Conservation (phyloP, 1,140 invertebrate species). For the Bombus pascuorum region DNA sequence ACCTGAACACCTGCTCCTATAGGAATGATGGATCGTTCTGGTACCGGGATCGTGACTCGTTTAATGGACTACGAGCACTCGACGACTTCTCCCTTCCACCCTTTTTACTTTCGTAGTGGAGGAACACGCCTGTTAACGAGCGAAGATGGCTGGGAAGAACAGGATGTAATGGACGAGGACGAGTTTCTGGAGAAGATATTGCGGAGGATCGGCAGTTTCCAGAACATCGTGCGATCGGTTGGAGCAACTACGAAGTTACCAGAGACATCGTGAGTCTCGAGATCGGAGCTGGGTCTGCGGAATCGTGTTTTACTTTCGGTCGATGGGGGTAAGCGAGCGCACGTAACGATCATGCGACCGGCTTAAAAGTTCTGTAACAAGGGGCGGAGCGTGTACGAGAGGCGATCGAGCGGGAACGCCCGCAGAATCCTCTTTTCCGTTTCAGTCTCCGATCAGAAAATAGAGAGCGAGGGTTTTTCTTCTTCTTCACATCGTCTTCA, state of each 20-base stretch:
- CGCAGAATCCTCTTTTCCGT: slow-evolving; percentile 14
- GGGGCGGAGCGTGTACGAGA: slow-evolving; percentile 23
- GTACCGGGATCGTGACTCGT: slow-evolving; percentile 31
- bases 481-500: background rate
- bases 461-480: background rate
- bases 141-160: too few species aligned
- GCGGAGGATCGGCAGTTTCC: background rate
- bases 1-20: slow-evolving; percentile 22
- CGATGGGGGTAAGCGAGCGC: slow-evolving; percentile 33
- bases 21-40: slow-evolving; percentile 35
- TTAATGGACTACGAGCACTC: background rate
- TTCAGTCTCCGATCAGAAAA: background rate
- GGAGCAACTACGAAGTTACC: background rate
- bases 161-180: too few species aligned
- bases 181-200: too few species aligned
- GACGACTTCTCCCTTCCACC: background rate
- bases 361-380: slow-evolving; percentile 44
- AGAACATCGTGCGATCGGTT: background rate
- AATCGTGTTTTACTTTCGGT: slow-evolving; percentile 14
- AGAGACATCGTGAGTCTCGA: background rate
- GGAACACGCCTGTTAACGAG: too few species aligned
- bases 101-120: background rate
- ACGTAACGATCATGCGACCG: slow-evolving; percentile 40
- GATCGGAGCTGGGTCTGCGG: background rate
- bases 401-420: slow-evolving; percentile 26